A percentile compares a stretch with the other conserved stretches of the same genome.
Conservation (phyloP, 64 coral and sea anemone genomes). For the Montipora cactus region DNA sequence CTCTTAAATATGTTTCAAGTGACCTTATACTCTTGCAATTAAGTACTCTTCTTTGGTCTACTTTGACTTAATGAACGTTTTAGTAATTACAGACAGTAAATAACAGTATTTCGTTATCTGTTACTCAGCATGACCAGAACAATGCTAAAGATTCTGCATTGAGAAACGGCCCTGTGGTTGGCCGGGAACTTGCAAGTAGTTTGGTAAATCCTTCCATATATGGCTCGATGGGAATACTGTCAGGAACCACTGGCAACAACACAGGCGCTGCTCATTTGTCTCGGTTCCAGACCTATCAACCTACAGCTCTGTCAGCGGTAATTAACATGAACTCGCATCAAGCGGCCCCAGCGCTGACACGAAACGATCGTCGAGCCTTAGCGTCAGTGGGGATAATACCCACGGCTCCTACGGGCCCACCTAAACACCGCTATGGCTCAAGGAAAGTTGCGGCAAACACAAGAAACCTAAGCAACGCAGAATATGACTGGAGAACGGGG, state of each 20-base stretch:
- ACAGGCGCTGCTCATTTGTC: conserved; percentile 45
- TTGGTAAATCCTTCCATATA: not conserved
- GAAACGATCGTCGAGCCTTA: conserved; percentile 83
- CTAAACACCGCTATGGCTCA: conserved; percentile 81
- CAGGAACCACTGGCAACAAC: conserved; percentile 19
- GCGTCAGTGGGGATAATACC: conserved; percentile 70
- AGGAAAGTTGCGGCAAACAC: conserved; percentile 67
- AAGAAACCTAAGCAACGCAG: conserved; percentile 48
- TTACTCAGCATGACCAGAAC: not conserved
- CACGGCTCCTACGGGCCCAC: conserved; percentile 21
- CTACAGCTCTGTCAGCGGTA: conserved; percentile 56
- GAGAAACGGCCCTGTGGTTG: not conserved
- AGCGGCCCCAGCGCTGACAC: conserved; percentile 27
- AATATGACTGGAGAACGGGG: conserved; percentile 53
- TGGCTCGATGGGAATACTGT: conserved; percentile 24
- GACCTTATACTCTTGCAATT: no score
- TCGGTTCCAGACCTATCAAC: conserved; percentile 70
- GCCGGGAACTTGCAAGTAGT: not conserved
- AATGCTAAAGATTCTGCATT: not conserved
- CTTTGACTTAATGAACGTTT: no score
- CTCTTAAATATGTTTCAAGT: no score
- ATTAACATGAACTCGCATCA: conserved; percentile 67
- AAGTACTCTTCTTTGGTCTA: no score
- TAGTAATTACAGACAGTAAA: no score
- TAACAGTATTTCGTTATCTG: not conserved